Evolutionary conservation across 2,797 vertebrate species (phyloP).

Genomic region (Pristis pectinata): DNA sequence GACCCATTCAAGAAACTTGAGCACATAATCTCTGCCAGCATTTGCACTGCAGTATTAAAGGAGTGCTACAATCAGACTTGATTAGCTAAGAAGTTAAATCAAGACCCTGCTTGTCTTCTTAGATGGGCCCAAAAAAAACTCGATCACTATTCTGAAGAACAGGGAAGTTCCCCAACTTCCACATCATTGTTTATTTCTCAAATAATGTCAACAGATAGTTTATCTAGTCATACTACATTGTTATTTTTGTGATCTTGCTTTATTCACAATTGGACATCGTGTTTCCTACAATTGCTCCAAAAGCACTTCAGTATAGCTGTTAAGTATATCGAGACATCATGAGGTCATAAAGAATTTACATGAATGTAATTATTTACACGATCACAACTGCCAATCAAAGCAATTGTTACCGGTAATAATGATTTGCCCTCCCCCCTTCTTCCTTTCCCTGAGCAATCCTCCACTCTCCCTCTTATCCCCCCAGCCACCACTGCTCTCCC

Average conservation of each 20-base stretch:
- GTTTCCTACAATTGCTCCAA: background rate
- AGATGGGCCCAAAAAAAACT: background rate
- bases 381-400: background rate
- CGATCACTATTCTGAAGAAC: background rate
- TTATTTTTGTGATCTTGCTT: background rate
- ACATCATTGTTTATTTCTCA: background rate
- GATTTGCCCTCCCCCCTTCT: too few relatives aligned
- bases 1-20: background rate
- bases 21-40: background rate
- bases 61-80: background rate
- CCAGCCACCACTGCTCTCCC: too few relatives aligned
- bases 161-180: background rate
- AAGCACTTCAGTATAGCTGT: background rate
- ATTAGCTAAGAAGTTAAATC: background rate
- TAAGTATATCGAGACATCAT: background rate
- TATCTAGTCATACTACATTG: background rate
- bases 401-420: too few relatives aligned
- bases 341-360: background rate
- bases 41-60: background rate
- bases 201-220: background rate
- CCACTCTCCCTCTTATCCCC: too few relatives aligned
- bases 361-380: background rate
- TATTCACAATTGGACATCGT: background rate
- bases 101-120: background rate
- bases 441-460: too few relatives aligned